These are phyloP conservation scores for Noctua fimbriata DNA, from an alignment of 2,888 invertebrate species.

Conservation along the genomic window DNA sequence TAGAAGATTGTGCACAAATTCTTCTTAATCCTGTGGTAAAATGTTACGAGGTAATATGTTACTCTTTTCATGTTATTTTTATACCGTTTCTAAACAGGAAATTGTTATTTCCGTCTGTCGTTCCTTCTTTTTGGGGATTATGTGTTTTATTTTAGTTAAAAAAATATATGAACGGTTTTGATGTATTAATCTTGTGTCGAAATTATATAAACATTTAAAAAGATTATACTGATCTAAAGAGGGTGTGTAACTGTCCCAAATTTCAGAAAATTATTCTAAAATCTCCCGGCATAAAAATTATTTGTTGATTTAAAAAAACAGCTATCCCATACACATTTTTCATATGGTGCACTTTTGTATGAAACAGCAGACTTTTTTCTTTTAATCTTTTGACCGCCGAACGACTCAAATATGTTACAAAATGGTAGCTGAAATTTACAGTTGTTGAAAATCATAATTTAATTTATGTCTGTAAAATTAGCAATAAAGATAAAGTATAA, in stretches of 20 bases:
- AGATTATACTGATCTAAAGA: not conserved
- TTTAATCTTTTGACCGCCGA: no score
- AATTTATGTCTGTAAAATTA: no score
- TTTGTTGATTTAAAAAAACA: not conserved
- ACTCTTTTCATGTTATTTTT: conserved; percentile 32
- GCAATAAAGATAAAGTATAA: no score
- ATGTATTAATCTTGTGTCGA: not conserved
- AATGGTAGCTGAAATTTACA: no score
- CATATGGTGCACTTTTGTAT: not conserved
- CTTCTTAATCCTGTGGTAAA: conserved; percentile 42
- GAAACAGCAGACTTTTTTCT: not conserved
- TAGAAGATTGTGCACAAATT: conserved; percentile 37
- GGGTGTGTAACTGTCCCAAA: not conserved
- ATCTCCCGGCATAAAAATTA: no score
- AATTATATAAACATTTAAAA: not conserved
- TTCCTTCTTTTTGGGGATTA: conserved; percentile 1
- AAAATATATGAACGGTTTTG: not conserved
- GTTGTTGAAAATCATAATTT: no score
- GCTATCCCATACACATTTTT: not conserved
- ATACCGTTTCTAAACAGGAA: conserved; percentile 24
- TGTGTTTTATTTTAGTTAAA: not conserved
- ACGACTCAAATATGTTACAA: no score
- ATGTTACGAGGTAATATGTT: conserved; percentile 27
- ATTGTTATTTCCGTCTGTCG: conserved; percentile 18
- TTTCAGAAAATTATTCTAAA: not conserved